These are phyloP conservation scores for Acropora tenuis DNA, from an alignment of 64 coral and sea anemone species.

Conservation along the genomic window DNA sequence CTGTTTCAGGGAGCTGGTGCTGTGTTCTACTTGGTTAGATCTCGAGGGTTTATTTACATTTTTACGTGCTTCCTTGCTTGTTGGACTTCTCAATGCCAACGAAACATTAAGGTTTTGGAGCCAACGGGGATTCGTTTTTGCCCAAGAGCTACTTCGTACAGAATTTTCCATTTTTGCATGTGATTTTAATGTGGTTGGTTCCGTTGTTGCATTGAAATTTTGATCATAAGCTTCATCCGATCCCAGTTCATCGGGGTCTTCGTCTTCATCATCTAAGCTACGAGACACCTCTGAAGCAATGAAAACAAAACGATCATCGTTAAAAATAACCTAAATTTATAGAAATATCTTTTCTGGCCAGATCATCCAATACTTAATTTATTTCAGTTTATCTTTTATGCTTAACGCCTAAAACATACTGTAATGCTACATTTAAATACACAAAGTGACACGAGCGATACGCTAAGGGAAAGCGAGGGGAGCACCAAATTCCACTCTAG, in stretches of 20 bases:
- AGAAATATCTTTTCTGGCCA: too few relatives aligned
- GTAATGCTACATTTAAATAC: too few relatives aligned
- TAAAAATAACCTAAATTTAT: too few relatives aligned
- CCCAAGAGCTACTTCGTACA: neutral
- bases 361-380: too few relatives aligned
- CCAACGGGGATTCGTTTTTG: neutral
- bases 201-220: neutral
- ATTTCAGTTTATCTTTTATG: too few relatives aligned
- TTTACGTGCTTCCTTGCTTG: neutral
- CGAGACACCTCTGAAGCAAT: constrained; percentile 21
- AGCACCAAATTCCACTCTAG: too few relatives aligned
- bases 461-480: too few relatives aligned
- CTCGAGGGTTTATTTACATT: neutral
- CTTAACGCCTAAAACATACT: too few relatives aligned
- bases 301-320: too few relatives aligned
- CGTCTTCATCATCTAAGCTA: constrained; percentile 40
- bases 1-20: neutral
- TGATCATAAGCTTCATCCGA: constrained; percentile 9
- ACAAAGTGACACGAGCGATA: too few relatives aligned
- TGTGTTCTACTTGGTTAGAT: neutral
- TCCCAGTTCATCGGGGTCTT: constrained; percentile 44
- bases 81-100: neutral
- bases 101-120: neutral
- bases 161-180: neutral
- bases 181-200: neutral